Evolutionary conservation across 2,797 vertebrate species (phyloP).

Genomic region (Sebastes kiyomatsui): DNA sequence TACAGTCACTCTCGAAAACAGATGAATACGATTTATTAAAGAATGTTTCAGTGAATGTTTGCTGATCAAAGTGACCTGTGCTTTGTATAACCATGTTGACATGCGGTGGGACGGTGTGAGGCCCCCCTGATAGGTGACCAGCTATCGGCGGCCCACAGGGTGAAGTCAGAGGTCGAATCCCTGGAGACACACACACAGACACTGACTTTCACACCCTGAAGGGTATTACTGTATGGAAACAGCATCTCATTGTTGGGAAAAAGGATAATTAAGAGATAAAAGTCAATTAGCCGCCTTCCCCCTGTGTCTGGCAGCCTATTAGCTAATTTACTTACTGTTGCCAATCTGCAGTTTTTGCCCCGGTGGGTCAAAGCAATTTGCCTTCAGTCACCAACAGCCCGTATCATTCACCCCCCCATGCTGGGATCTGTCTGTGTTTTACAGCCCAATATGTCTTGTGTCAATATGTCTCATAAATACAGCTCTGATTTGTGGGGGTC

Average conservation of each 20-base stretch:
- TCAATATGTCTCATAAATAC: neutral
- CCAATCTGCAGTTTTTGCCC: constrained; percentile 35
- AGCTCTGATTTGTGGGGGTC: constrained; percentile 2
- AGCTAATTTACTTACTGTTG: constrained; percentile 65
- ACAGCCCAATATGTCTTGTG: constrained; percentile 31
- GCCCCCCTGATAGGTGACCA: constrained; percentile 26
- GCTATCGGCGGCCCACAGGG: constrained; percentile 16
- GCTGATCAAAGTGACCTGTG: constrained; percentile 27
- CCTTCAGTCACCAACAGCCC: constrained; percentile 44
- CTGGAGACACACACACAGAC: constrained; percentile 23
- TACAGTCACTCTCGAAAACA: neutral
- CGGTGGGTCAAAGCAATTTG: constrained; percentile 63
- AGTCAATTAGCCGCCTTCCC: constrained; percentile 43
- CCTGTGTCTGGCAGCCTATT: constrained; percentile 28
- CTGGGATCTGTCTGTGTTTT: constrained; percentile 35
- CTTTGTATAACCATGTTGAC: constrained; percentile 7
- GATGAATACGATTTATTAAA: neutral
- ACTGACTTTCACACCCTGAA: constrained; percentile 61
- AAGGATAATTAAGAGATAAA: constrained; percentile 56
- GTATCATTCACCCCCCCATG: constrained; percentile 5
- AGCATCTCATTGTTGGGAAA: constrained; percentile 36
- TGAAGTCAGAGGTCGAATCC: constrained; percentile 54
- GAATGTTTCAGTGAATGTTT: neutral
- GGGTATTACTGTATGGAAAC: constrained; percentile 66
- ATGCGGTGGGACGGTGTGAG: constrained; percentile 26